phyloP scores from a whole-genome alignment of 2,113 vertebrate genomes.

The Eclectus roratus region DNA sequence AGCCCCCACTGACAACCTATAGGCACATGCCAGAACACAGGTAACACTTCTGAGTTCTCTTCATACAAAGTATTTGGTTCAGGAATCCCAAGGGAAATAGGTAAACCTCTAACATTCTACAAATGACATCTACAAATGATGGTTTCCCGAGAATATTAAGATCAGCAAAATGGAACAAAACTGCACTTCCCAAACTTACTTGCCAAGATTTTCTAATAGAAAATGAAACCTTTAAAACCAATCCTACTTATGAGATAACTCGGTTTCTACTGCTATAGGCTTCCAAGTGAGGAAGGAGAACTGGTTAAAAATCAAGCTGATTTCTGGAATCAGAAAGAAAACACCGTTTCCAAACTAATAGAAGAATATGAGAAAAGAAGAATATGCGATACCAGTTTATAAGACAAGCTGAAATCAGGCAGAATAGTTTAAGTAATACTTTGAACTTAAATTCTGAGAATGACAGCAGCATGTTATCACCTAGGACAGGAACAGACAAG shows the following conservation, averaged over 20 bases:
- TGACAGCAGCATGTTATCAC: background rate
- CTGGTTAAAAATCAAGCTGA: background rate
- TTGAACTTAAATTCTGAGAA: background rate
- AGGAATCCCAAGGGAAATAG: background rate
- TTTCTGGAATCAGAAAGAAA: background rate
- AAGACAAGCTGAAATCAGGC: slow-evolving; percentile 24
- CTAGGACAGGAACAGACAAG: background rate
- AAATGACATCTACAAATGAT: background rate
- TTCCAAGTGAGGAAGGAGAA: background rate
- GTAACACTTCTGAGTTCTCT: background rate
- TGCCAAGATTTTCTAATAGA: background rate
- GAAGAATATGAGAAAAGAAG: slow-evolving; percentile 12
- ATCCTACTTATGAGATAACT: background rate
- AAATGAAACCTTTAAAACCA: background rate
- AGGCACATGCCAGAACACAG: background rate
- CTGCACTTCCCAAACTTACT: background rate
- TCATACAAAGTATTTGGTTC: background rate
- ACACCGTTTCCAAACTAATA: background rate
- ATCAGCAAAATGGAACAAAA: background rate
- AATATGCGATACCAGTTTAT: slow-evolving; percentile 16
- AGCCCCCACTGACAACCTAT: background rate
- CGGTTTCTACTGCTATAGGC: background rate
- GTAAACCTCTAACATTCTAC: background rate
- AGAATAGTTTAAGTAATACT: background rate
- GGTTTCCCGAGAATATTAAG: background rate